Evolutionary conservation across 1,140 invertebrate species (phyloP).

Genomic region (Drosophila bifasciata): DNA sequence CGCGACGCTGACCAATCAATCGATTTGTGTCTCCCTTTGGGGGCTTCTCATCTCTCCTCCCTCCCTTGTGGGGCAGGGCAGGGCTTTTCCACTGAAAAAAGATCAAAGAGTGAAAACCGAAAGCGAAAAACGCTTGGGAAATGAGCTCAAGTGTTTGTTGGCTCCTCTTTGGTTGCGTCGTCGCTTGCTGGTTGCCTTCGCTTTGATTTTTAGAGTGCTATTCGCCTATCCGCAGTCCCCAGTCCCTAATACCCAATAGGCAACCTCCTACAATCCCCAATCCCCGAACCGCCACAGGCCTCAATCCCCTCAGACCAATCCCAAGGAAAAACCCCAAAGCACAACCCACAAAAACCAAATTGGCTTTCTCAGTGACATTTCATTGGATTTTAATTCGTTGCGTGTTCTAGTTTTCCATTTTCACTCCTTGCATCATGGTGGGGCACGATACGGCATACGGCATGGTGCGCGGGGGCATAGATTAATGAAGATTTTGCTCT

Average conservation of each 20-base stretch:
- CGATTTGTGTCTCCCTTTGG: slow-evolving; percentile 23
- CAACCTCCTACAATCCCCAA: too few species aligned
- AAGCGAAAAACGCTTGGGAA: slow-evolving; percentile 65
- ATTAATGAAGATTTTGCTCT: slow-evolving; percentile 23
- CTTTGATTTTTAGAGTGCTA: slow-evolving; percentile 67
- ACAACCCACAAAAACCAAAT: slow-evolving; percentile 34
- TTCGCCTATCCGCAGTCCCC: not conserved
- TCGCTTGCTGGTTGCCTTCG: not conserved
- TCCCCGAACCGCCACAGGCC: too few species aligned
- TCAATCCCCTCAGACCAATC: too few species aligned
- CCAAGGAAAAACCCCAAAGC: slow-evolving; percentile 6
- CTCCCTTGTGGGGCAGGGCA: slow-evolving; percentile 1
- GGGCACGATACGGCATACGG: not conserved
- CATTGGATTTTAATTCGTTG: slow-evolving; percentile 63
- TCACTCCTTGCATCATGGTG: not conserved
- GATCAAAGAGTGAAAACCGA: slow-evolving; percentile 77
- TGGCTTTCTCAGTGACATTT: slow-evolving; percentile 59
- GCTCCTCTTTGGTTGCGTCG: slow-evolving; percentile 24
- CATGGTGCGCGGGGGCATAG: slow-evolving; percentile 18
- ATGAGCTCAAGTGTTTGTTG: slow-evolving; percentile 66
- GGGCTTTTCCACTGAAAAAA: slow-evolving; percentile 18
- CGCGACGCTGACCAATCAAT: slow-evolving; percentile 42
- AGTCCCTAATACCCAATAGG: not conserved
- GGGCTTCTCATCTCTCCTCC: too few species aligned
- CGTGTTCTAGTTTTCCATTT: slow-evolving; percentile 58